phyloP scores from a whole-genome alignment of 2,888 invertebrate species.

The Hypsopygia costalis region DNA sequence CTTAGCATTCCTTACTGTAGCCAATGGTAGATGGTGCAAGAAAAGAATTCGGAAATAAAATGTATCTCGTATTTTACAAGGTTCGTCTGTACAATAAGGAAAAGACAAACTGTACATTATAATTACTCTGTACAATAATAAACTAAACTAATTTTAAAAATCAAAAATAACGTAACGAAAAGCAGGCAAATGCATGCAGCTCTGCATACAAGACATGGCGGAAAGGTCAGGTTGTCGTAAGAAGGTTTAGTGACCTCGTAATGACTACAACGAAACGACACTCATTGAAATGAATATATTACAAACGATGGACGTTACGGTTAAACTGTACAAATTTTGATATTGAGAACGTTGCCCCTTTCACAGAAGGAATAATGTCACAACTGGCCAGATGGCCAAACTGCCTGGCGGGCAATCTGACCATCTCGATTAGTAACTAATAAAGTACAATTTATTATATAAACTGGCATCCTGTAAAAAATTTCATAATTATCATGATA shows the following conservation, averaged over 20 bases:
- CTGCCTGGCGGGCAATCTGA: constrained; percentile 68
- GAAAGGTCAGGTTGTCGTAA: constrained; percentile 85
- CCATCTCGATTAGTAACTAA: constrained; percentile 66
- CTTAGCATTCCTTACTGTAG: constrained; percentile 84
- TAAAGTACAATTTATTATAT: constrained; percentile 51
- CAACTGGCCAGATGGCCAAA: constrained; percentile 83
- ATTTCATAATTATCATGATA: constrained; percentile 73
- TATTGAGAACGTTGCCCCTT: constrained; percentile 90
- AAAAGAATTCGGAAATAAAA: constrained; percentile 84
- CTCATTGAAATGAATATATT: constrained; percentile 82
- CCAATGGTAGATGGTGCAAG: constrained; percentile 85
- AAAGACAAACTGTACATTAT: constrained; percentile 77
- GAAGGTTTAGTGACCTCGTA: constrained; percentile 79
- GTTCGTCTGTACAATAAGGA: constrained; percentile 75
- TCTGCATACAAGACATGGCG: constrained; percentile 83
- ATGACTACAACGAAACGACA: constrained; percentile 84
- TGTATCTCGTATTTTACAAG: constrained; percentile 77
- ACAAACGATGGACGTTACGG: constrained; percentile 80
- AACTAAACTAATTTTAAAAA: constrained; percentile 78
- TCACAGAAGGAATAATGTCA: constrained; percentile 93
- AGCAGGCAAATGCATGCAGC: constrained; percentile 87
- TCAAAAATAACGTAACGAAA: constrained; percentile 81
- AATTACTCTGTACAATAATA: constrained; percentile 75
- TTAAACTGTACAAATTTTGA: constrained; percentile 73
- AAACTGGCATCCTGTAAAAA: constrained; percentile 78